A percentile compares a stretch with the other conserved stretches of the same genome.
These are phyloP conservation scores for Nasua narica DNA, from an alignment of 2,797 vertebrate genomes.

Conservation along the genomic window DNA sequence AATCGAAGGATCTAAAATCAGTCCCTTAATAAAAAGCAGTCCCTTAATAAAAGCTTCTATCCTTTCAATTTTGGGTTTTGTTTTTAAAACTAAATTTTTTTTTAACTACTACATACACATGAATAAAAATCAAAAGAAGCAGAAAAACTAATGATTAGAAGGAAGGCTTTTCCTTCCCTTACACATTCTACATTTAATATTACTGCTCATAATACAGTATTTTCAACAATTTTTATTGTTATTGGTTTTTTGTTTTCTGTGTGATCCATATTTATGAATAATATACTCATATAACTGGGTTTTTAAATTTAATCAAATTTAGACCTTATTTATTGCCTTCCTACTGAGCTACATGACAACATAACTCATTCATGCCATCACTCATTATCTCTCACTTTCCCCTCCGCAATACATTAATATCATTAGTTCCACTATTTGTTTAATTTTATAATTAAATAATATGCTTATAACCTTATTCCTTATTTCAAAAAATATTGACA, in stretches of 20 bases:
- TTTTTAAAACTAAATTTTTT: constrained; percentile 2
- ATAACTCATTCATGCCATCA: not conserved
- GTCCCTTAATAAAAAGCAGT: not conserved
- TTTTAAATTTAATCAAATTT: not conserved
- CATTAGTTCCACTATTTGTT: not conserved
- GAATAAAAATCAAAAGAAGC: not conserved
- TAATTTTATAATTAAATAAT: constrained; percentile 7
- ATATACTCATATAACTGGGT: not conserved
- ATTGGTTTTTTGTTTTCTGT: not conserved
- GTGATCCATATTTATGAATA: not conserved
- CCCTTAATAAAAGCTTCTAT: not conserved
- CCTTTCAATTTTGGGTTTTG: not conserved
- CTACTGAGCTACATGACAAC: not conserved
- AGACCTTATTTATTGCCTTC: not conserved
- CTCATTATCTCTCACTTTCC: not conserved
- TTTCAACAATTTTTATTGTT: not conserved
- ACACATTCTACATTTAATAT: not conserved
- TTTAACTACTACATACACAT: not conserved
- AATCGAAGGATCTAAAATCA: constrained; percentile 7
- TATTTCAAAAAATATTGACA: not conserved
- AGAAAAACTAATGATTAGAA: not conserved
- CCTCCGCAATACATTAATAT: not conserved
- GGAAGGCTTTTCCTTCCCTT: not conserved
- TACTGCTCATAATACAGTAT: not conserved
- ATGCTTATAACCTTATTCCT: not conserved